Percentiles rank a stretch among this genome's conserved stretches.
Evolutionary conservation across 2,797 vertebrate species (phyloP).

Genomic region (Fistularia commersonii): DNA sequence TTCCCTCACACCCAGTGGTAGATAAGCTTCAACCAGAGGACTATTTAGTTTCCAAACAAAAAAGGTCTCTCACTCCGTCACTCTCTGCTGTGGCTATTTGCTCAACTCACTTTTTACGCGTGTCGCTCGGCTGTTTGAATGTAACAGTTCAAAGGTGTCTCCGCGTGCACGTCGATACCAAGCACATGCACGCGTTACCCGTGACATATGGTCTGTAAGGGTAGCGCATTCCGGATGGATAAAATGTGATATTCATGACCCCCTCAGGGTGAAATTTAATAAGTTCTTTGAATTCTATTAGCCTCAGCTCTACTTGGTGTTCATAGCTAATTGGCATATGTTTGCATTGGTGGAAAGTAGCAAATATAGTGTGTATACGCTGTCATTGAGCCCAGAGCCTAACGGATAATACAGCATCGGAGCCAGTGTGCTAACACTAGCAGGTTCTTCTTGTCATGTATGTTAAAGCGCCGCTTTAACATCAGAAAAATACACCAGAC

Average conservation of each 20-base stretch:
- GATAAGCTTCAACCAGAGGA: not conserved
- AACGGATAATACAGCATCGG: too few species aligned
- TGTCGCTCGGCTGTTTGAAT: slow-evolving; percentile 18
- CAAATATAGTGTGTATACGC: too few species aligned
- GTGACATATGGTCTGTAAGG: too few species aligned
- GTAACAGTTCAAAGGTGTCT: slow-evolving; percentile 5
- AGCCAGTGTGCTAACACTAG: too few species aligned
- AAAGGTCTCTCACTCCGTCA: not conserved
- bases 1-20: not conserved
- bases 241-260: not conserved
- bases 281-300: not conserved
- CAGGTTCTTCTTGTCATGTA: too few species aligned
- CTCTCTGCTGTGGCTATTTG: not conserved
- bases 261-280: not conserved
- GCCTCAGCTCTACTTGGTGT: too few species aligned
- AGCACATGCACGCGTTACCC: slow-evolving; percentile 4
- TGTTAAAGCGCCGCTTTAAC: too few species aligned
- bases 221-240: too few species aligned
- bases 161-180: not conserved
- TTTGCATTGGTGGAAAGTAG: too few species aligned
- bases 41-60: not conserved
- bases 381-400: too few species aligned
- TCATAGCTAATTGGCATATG: too few species aligned
- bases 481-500: too few species aligned
- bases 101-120: not conserved